Conservation (phyloP, 2,888 invertebrate genomes). For the Lasioglossum villosulum region DNA sequence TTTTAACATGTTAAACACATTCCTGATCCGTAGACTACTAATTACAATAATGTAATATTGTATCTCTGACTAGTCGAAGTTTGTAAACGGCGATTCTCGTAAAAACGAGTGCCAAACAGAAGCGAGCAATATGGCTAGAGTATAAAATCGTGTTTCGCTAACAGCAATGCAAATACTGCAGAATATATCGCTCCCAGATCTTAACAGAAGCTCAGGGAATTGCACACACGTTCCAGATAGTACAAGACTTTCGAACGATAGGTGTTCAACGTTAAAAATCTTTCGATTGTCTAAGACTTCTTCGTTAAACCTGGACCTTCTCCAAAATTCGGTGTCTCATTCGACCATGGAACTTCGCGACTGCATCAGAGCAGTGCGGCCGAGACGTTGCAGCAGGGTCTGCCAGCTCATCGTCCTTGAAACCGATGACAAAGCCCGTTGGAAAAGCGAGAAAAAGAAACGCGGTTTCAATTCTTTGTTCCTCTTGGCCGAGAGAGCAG, state of each 20-base stretch:
- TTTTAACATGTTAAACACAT: too few relatives aligned
- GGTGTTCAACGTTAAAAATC: not conserved
- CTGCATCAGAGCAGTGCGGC: conserved; percentile 26
- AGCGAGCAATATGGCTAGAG: not conserved
- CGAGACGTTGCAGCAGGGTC: conserved; percentile 34
- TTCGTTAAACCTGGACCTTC: conserved; percentile 32
- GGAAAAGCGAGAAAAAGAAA: conserved; percentile 17
- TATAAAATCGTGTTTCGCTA: not conserved
- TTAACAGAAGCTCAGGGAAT: not conserved
- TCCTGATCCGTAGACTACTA: not conserved
- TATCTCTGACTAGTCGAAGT: not conserved
- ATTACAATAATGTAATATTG: not conserved
- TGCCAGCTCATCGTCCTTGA: conserved; percentile 60
- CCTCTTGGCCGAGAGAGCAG: not conserved
- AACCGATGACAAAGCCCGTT: conserved; percentile 45
- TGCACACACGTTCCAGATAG: not conserved
- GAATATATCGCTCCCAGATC: not conserved
- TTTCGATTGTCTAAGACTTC: not conserved
- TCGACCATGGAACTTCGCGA: conserved; percentile 25
- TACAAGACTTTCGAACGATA: not conserved
- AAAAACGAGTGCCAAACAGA: not conserved
- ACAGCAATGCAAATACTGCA: not conserved
- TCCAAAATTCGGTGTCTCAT: conserved; percentile 47
- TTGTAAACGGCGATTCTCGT: not conserved
- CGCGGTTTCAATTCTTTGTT: conserved; percentile 23